These are phyloP conservation scores for Lysandra bellargus DNA, from an alignment of 2,888 invertebrate genomes.

Conservation along the genomic window DNA sequence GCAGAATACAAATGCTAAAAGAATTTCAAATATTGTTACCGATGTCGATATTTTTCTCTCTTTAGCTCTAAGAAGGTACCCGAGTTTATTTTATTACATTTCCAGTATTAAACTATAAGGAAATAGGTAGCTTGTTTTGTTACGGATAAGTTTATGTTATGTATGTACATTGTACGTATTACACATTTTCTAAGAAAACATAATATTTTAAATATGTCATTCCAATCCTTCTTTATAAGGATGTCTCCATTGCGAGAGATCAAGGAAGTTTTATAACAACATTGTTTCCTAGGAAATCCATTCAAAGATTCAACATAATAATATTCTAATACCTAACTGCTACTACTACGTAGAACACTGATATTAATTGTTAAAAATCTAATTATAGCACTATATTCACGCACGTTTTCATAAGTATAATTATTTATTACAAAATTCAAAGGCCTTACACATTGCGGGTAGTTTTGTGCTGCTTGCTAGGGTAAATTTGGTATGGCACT, in stretches of 20 bases:
- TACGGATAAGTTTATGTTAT: not conserved
- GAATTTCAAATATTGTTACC: constrained; percentile 15
- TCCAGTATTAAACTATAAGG: not conserved
- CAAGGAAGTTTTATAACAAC: constrained; percentile 3
- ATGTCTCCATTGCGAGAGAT: constrained; percentile 5
- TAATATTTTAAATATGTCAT: not conserved
- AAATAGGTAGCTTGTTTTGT: not conserved
- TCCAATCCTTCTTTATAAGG: not conserved
- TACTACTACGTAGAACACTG: not conserved
- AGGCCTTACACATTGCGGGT: not conserved
- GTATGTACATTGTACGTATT: too few species aligned
- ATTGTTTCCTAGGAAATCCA: constrained; percentile 1
- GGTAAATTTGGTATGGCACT: constrained; percentile 23
- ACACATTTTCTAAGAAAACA: not conserved
- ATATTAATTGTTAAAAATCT: not conserved
- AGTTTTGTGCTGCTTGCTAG: not conserved
- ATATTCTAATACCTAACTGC: not conserved
- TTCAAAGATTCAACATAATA: not conserved
- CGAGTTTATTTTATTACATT: constrained; percentile 1
- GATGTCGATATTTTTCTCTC: constrained; percentile 18
- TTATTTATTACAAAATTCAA: not conserved
- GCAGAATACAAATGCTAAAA: constrained; percentile 11
- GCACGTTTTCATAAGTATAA: not conserved
- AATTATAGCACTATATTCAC: not conserved
- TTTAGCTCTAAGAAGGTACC: not conserved